Conservation (phyloP, 2,797 vertebrate genomes). For the Sebastes melanostomus region DNA sequence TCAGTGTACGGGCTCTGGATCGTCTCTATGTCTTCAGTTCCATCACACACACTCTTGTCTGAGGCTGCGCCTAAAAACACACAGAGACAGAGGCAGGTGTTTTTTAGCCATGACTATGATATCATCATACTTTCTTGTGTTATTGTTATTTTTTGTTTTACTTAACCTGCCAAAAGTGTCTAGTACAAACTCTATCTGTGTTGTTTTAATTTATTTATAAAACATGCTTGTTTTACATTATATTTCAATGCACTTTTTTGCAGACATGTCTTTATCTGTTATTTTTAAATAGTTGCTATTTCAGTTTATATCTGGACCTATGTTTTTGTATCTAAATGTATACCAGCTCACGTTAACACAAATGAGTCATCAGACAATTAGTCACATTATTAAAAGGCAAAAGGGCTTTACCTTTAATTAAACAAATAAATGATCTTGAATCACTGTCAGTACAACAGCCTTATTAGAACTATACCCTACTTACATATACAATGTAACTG, state of each 20-base stretch:
- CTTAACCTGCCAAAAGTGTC: not conserved
- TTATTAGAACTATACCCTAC: no score
- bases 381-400: not conserved
- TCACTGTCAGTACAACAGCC: no score
- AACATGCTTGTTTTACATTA: not conserved
- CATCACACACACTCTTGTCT: constrained; percentile 48
- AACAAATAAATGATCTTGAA: no score
- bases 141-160: not conserved
- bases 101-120: not conserved
- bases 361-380: not conserved
- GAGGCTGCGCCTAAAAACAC: constrained; percentile 7
- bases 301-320: not conserved
- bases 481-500: no score
- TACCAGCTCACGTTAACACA: not conserved
- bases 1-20: constrained; percentile 70
- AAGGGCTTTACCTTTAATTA: not conserved
- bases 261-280: not conserved
- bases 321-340: no score
- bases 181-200: no score
- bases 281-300: not conserved
- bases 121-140: not conserved
- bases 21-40: constrained; percentile 58
- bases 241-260: not conserved
- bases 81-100: not conserved
- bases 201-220: no score